phyloP scores from a whole-genome alignment of 2,888 invertebrate species.

The Bombylius discolor region DNA sequence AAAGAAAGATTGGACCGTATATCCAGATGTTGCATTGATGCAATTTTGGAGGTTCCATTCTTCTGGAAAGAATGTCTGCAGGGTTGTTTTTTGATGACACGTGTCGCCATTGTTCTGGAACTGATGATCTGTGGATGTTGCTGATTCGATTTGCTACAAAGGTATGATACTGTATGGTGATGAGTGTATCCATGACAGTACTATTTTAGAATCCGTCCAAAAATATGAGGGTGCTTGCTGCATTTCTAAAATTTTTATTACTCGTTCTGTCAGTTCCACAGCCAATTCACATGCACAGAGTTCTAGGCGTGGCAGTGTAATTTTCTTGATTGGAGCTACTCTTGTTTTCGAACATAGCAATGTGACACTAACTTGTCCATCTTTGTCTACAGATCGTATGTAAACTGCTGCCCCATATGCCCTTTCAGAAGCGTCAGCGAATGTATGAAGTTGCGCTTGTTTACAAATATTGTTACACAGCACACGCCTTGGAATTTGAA shows the following conservation, averaged over 20 bases:
- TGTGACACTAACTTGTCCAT: background rate
- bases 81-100: background rate
- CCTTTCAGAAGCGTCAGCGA: conserved; percentile 15
- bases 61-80: background rate
- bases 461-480: background rate
- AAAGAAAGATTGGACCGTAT: background rate
- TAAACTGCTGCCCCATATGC: conserved; percentile 17
- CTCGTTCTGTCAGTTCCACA: background rate
- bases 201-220: conserved; percentile 18
- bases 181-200: conserved; percentile 12
- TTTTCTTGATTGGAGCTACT: background rate
- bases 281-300: conserved; percentile 4
- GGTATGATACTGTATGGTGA: conserved; percentile 10
- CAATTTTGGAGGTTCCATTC: background rate
- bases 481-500: background rate
- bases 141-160: conserved; percentile 22
- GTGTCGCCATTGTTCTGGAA: background rate
- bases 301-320: background rate
- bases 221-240: background rate
- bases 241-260: background rate
- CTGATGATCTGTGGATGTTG: conserved; percentile 16
- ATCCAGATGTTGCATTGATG: background rate
- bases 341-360: background rate
- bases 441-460: conserved; percentile 8
- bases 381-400: background rate